Evolutionary conservation across 2,113 vertebrate species (phyloP), one percentile per base, ranked within the genome.

Genomic region (Sporophila hypoxantha): DNA sequence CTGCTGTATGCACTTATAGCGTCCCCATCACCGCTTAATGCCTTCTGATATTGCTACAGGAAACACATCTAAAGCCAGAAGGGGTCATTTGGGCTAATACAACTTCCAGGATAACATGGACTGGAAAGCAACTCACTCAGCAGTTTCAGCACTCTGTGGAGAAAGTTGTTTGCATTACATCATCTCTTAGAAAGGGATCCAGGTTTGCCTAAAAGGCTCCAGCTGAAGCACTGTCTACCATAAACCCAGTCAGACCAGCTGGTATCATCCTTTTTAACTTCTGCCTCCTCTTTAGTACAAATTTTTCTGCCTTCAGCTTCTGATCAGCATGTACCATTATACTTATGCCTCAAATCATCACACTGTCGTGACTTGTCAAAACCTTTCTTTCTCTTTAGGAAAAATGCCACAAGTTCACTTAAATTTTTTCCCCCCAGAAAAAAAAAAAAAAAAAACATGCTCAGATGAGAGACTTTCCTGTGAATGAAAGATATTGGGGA

Each of bases 331-430:
- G 50, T 82, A 84, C 62, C n/a, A 78, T 84, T 81, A 86, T 36
- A 66, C 69, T 93, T 92, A 91, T 92, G 89, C 85, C 90, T 87
- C 86, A 92, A 91, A 92, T 91, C 83, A 88, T 88, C 92, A 90
- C 74, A 61, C 8, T 93, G 92, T 84, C 92, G 92, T 74, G 76
- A 46, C 46, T 62, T 92, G 90, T 93, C 88, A 93, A 93, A 95
- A 93, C 90, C 50, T 76, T 84, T 81, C 76, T 49, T 81, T 75
- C 77, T 68, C 29, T 90, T 83, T 46, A 90, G 62, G 80, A 89
- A 86, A 85, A 80, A 67, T 21, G 42, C 64, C 79, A 71, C 65
- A 89, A 86, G 62, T 83, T 93, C 64, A 87, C 15, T 10, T 20
- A 13, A 19, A 16, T 52, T 30, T n/a, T 26, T 29, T 29, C 17